Percentiles rank a stretch among this genome's conserved stretches.
phyloP scores from a whole-genome alignment of 1,140 invertebrate genomes.

The Sminthurinus signatus region DNA sequence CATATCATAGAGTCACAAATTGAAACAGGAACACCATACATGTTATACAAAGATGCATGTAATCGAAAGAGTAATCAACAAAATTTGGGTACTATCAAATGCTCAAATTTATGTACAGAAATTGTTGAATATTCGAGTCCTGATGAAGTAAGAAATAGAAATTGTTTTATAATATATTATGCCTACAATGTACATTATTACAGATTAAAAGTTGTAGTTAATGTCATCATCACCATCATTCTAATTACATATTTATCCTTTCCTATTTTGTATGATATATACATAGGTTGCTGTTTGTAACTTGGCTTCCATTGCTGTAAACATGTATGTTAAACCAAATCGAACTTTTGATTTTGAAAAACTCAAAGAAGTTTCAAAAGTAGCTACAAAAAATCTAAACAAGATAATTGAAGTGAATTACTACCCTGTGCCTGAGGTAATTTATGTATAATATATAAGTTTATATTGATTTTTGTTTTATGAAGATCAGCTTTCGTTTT shows the following conservation, averaged over 20 bases:
- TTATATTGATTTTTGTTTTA: constrained; percentile 5
- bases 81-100: constrained; percentile 97
- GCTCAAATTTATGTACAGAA: constrained; percentile 97
- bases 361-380: constrained; percentile 80
- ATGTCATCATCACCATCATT: too few species aligned
- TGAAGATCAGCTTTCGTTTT: too few species aligned
- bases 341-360: constrained; percentile 81
- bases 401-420: constrained; percentile 97
- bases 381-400: constrained; percentile 87
- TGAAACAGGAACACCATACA: constrained; percentile 97
- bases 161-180: constrained; percentile 1
- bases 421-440: constrained; percentile 87
- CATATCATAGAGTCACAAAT: constrained; percentile 93
- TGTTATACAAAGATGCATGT: constrained; percentile 96
- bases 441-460: constrained; percentile 16
- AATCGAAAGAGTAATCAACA: constrained; percentile 98
- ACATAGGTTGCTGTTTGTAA: constrained; percentile 88
- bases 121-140: constrained; percentile 87
- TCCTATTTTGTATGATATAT: constrained; percentile 15
- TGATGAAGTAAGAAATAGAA: constrained; percentile 61
- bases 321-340: constrained; percentile 81
- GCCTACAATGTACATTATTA: too few species aligned
- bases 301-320: constrained; percentile 95
- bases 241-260: too few species aligned
- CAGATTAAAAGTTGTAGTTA: too few species aligned